A percentile compares a stretch with the other conserved stretches of the same genome.
These are phyloP conservation scores for Himalopsyche anomala DNA, from an alignment of 2,888 invertebrate genomes.

Conservation along the genomic window DNA sequence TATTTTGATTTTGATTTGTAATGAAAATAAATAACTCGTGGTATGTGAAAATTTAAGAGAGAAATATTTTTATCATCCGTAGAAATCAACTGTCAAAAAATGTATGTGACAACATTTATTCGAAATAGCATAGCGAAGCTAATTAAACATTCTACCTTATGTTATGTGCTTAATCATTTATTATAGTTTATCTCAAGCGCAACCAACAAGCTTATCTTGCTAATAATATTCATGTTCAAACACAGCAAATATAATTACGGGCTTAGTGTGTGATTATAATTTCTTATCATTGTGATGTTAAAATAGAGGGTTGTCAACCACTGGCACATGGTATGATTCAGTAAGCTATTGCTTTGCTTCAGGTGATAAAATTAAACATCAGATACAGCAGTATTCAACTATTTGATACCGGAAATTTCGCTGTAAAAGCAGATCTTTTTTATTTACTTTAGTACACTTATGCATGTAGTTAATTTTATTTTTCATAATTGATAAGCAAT, in stretches of 20 bases:
- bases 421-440: too few species aligned
- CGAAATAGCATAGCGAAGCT: not conserved
- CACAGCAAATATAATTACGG: slow-evolving; percentile 56
- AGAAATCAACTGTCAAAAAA: not conserved
- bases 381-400: too few species aligned
- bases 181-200: slow-evolving; percentile 50
- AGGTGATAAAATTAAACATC: too few species aligned
- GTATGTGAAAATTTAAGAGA: too few species aligned
- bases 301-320: slow-evolving; percentile 15
- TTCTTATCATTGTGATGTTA: slow-evolving; percentile 44
- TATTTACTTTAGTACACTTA: too few species aligned
- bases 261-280: slow-evolving; percentile 51
- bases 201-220: slow-evolving; percentile 52
- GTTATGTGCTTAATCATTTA: slow-evolving; percentile 48
- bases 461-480: too few species aligned
- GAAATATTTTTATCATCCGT: too few species aligned
- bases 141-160: slow-evolving; percentile 21
- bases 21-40: too few species aligned
- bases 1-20: too few species aligned
- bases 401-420: too few species aligned
- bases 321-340: not conserved
- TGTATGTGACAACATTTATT: not conserved
- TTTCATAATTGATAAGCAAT: too few species aligned
- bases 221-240: slow-evolving; percentile 53
- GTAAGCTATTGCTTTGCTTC: not conserved